Evolutionary conservation across 2,888 invertebrate genomes (phyloP).

Genomic region (Pammene fasciana): DNA sequence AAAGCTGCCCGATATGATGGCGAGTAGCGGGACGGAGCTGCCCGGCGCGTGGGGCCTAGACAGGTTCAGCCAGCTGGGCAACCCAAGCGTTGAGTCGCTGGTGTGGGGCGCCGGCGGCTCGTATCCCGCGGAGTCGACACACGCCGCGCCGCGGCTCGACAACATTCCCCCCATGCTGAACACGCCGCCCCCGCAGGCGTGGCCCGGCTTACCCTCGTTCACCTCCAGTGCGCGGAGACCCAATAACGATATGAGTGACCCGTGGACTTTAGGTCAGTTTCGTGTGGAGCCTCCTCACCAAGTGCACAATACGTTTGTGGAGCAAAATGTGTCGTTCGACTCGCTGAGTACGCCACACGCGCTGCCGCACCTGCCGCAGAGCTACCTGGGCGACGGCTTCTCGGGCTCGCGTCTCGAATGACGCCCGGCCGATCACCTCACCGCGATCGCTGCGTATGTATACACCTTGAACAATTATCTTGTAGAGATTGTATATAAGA

Average conservation of each 20-base stretch:
- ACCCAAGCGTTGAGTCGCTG: conserved; percentile 66
- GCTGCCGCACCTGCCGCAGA: conserved; percentile 59
- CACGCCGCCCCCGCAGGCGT: conserved; percentile 68
- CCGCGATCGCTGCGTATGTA: conserved; percentile 56
- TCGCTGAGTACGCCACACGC: conserved; percentile 58
- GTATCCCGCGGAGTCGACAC: conserved; percentile 54
- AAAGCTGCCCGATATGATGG: conserved; percentile 64
- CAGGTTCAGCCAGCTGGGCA: conserved; percentile 60
- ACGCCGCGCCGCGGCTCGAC: conserved; percentile 53
- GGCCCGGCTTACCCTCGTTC: conserved; percentile 69
- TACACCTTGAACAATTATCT: conserved; percentile 72
- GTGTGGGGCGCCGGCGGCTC: conserved; percentile 64
- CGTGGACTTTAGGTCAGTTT: conserved; percentile 74
- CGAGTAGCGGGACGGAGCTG: conserved; percentile 56
- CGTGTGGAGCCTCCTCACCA: conserved; percentile 72
- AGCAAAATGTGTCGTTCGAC: conserved; percentile 72
- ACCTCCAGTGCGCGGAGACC: conserved; percentile 58
- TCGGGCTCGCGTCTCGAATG: conserved; percentile 76
- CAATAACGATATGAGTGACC: conserved; percentile 63
- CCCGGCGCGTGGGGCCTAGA: conserved; percentile 67
- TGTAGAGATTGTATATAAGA: conserved; percentile 78
- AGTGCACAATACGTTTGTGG: conserved; percentile 70
- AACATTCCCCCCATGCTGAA: conserved; percentile 61
- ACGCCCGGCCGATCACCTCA: conserved; percentile 49
- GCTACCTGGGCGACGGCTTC: conserved; percentile 71